These are phyloP conservation scores for Diarsia rubi DNA, from an alignment of 2,888 invertebrate species.

Conservation along the genomic window DNA sequence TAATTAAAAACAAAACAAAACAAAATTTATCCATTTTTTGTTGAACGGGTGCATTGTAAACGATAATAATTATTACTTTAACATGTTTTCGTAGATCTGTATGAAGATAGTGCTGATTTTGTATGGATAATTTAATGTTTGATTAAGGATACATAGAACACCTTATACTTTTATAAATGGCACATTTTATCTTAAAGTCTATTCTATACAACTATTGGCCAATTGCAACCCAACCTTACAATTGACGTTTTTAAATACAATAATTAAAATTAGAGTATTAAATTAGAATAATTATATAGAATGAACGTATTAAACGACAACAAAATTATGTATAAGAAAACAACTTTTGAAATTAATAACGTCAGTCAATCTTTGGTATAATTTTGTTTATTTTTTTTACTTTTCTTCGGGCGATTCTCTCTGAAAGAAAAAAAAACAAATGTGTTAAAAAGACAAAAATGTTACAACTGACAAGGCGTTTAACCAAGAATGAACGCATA, in stretches of 20 bases:
- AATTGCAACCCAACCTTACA: slow-evolving; percentile 90
- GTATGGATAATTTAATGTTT: background rate
- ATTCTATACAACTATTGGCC: slow-evolving; percentile 79
- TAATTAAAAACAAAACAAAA: background rate
- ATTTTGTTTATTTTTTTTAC: slow-evolving; percentile 69
- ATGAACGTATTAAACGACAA: slow-evolving; percentile 54
- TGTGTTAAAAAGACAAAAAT: background rate
- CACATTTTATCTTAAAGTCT: slow-evolving; percentile 81
- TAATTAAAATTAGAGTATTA: slow-evolving; percentile 77
- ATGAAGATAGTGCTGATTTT: background rate
- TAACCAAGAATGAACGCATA: background rate
- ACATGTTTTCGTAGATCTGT: background rate
- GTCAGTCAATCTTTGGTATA: slow-evolving; percentile 79
- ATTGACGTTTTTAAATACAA: slow-evolving; percentile 77
- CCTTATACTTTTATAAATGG: slow-evolving; percentile 72
- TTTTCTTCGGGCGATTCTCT: slow-evolving; percentile 81
- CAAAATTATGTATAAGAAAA: slow-evolving; percentile 50
- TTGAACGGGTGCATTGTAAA: background rate
- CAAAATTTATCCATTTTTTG: background rate
- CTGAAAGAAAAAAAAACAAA: slow-evolving; percentile 75
- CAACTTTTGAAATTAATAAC: slow-evolving; percentile 68
- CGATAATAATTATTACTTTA: background rate
- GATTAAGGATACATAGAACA: slow-evolving; percentile 28
- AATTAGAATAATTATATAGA: slow-evolving; percentile 67
- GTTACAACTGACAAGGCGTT: background rate